Evolutionary conservation across 2,888 invertebrate species (phyloP), one percentile per base, ranked within the genome.

Genomic region (Volucella bombylans): DNA sequence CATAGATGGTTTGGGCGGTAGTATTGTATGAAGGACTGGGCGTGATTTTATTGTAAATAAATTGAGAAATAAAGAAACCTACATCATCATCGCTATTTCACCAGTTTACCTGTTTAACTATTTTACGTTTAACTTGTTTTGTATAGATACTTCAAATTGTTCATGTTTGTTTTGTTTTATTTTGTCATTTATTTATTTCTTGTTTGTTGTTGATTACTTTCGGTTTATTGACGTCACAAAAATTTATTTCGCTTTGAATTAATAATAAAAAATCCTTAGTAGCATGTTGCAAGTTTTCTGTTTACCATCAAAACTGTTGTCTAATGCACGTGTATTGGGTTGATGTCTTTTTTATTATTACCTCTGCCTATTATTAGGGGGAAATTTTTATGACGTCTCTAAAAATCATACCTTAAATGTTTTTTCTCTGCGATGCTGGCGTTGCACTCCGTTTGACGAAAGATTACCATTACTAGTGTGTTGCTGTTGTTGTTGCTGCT

Each of bases 351-450:
- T 85, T 85, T 85, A 85, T 85, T 85, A 85, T 85, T 85, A 72
- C 77, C 85, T 85, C 81, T 81, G 81, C 81, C 81, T 80, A 74
- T 67, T 41, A 12, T 86, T 76, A 77, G 88, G 88, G 87, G 89
- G 88, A 90, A 90, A 91, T 90, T 91, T 90, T 91, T 92, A 91
- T 91, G 91, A 92, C 91, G 92, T 91, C 91, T 91, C 91, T 90
- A 91, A 92, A 91, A 91, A 91, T 91, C 91, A 91, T 91, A 91
- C 91, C 89, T 91, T 91, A 72, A 91, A 91, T 49, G 91, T 92
- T 89, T 92, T 91, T 82, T 91, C 91, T 57, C 92, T 91, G 62
- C 91, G 90, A 86, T 91, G 90, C 6, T 89, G 90, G 67, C 89
- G 90, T 11, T 90, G 90, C n/a, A 86, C 64, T 23, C 82, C 86